Evolutionary conservation across 2,888 invertebrate species (phyloP).

Genomic region (Byasa hedistus): DNA sequence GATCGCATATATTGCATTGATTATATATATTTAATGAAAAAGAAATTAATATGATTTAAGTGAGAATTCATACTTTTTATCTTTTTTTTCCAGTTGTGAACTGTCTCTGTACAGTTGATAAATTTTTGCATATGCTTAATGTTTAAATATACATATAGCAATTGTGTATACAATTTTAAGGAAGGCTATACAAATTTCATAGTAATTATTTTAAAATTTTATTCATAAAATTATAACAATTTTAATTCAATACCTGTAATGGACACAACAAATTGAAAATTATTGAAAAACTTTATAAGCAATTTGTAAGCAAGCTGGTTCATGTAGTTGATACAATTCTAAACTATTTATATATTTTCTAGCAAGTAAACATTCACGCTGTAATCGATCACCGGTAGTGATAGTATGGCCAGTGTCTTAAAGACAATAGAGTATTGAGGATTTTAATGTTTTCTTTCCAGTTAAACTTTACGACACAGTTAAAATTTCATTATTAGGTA

Average conservation of each 20-base stretch:
- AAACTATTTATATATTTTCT: conserved; percentile 14
- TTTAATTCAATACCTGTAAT: neutral
- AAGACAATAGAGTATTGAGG: conserved; percentile 49
- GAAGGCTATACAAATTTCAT: neutral
- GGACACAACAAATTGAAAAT: neutral
- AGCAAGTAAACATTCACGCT: conserved; percentile 6
- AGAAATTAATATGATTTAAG: too few species aligned
- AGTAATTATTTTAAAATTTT: neutral
- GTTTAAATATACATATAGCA: too few species aligned
- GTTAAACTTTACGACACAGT: conserved; percentile 10
- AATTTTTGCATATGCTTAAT: too few species aligned
- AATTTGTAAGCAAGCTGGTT: conserved; percentile 17
- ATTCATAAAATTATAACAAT: too few species aligned
- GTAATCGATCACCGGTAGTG: conserved; percentile 44
- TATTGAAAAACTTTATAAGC: conserved; percentile 14
- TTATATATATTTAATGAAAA: too few species aligned
- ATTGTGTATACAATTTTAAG: too few species aligned
- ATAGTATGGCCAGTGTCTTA: conserved; percentile 67
- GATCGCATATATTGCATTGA: too few species aligned
- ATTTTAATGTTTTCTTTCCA: conserved; percentile 27
- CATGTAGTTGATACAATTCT: conserved; percentile 18
- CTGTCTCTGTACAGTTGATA: too few species aligned
- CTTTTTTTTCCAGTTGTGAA: too few species aligned
- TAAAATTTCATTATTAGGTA: conserved; percentile 11
- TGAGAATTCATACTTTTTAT: too few species aligned